A percentile compares a stretch with the other conserved stretches of the same genome.
Evolutionary conservation across 2,888 invertebrate genomes (phyloP).

Genomic region (Yponomeuta malinellus): DNA sequence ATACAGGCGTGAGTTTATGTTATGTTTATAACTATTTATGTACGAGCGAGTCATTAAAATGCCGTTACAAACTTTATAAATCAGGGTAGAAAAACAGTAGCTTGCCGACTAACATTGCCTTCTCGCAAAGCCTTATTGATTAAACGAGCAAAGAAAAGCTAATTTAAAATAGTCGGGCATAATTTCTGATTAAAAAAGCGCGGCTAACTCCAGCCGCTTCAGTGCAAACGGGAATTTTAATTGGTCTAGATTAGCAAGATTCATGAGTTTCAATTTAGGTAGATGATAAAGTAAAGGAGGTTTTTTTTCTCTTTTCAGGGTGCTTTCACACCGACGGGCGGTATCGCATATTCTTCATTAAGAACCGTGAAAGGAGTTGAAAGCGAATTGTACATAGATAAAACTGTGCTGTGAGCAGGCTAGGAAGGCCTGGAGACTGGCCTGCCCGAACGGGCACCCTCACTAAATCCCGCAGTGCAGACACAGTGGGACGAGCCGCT

Average conservation of each 20-base stretch:
- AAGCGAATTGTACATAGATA: too few species aligned
- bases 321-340: not conserved
- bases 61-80: too few species aligned
- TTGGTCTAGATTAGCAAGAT: constrained; percentile 12
- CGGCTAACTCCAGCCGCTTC: constrained; percentile 1
- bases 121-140: not conserved
- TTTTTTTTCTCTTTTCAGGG: not conserved
- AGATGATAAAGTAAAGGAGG: constrained; percentile 1
- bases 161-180: not conserved
- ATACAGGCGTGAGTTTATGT: too few species aligned
- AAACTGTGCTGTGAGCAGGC: too few species aligned
- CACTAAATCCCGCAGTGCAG: too few species aligned
- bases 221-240: constrained; percentile 7
- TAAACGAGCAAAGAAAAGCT: not conserved
- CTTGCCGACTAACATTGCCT: not conserved
- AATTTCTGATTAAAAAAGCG: constrained; percentile 2
- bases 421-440: too few species aligned
- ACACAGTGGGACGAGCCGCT: too few species aligned
- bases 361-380: too few species aligned
- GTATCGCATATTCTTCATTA: not conserved
- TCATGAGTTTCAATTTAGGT: constrained; percentile 11
- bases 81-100: too few species aligned
- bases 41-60: too few species aligned
- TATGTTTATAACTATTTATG: too few species aligned
- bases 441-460: too few species aligned